A percentile compares a stretch with the other conserved stretches of the same genome.
phyloP scores from a whole-genome alignment of 2,888 invertebrate species.

The Camponotus fellah region DNA sequence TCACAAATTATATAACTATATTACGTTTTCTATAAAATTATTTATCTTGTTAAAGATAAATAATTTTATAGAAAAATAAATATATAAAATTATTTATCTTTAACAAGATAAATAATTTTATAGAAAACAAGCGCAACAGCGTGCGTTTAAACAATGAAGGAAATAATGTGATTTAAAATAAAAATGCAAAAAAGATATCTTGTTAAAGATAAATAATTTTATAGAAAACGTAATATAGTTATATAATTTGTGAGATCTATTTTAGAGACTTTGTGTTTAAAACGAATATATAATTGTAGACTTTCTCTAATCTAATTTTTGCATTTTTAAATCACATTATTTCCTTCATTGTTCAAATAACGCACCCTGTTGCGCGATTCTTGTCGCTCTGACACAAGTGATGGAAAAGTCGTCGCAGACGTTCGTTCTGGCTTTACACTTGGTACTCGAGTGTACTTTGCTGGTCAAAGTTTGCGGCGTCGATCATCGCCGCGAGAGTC shows the following conservation, averaged over 20 bases:
- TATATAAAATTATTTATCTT: too few relatives aligned
- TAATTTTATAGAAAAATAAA: too few relatives aligned
- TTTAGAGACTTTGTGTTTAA: not conserved
- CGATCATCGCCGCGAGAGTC: slow-evolving; percentile 56
- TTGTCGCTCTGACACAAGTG: slow-evolving; percentile 17
- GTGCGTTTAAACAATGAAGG: too few relatives aligned
- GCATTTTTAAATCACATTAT: not conserved
- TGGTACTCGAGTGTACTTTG: slow-evolving; percentile 21
- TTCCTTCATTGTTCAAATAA: not conserved
- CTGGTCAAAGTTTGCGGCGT: slow-evolving; percentile 35
- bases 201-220: not conserved
- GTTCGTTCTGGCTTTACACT: slow-evolving; percentile 19
- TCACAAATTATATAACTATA: too few relatives aligned
- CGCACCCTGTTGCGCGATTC: not conserved
- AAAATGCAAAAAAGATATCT: too few relatives aligned
- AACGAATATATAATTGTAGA: not conserved
- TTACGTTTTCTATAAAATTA: too few relatives aligned
- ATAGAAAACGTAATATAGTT: not conserved
- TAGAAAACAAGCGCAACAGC: too few relatives aligned
- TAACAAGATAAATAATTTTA: too few relatives aligned
- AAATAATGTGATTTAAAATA: too few relatives aligned
- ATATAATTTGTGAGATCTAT: not conserved
- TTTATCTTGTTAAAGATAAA: too few relatives aligned
- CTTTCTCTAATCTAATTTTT: not conserved
- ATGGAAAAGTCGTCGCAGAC: slow-evolving; percentile 5